Base-by-base conservation (phyloP, 2,113 vertebrate species). In the Lathamus discolor region DNA sequence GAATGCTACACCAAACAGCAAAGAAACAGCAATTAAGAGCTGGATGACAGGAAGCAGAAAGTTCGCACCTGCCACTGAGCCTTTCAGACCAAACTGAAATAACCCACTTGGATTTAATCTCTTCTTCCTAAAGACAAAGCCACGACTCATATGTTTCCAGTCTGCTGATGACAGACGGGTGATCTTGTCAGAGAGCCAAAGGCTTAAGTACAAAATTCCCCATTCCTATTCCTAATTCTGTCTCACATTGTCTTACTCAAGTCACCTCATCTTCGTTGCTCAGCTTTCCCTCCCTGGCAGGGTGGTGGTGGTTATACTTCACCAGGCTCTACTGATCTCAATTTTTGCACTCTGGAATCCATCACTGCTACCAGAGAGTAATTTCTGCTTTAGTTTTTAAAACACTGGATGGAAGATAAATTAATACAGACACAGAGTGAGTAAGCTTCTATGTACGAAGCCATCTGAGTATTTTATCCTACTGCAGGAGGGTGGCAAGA, bases 71-170 rank as follows among this genome's bases (percentile, higher is more conserved):
- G 94, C 82, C 88, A 92, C 92, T 70, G 68, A 86, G 94, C 85
- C 89, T 91, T 95, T 92, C 78, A 95, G 90, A 78, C 79, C 89
- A 95, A 90, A 86, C 69, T 82, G 77, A 91, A 96, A 91, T 92
- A 93, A 86, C 74, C 78, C 93, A 92, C 85, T 88, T 86, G 85
- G 92, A 94, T 92, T 88, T 80, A 73, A 92, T 92, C 61, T 96
- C 80, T 35, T 91, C 85, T 96, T 90, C 76, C 79, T 59, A 81
- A 94, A 95, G 68, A 94, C 90, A 97, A 96, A 96, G 79, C 27
- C 85, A 73, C 17, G 0, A 52, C 75, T 90, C 37, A 7, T 28
- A 59, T 28, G 79, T 90, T 92, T 95, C 85, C 83, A 95, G 76
- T 81, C 73, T 80, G 86, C n/a, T 93, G 83, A 88, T 48, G 87